Evolutionary conservation across 92 coral and sea anemone species (phyloP).

Genomic region (Zoanthus sociatus): DNA sequence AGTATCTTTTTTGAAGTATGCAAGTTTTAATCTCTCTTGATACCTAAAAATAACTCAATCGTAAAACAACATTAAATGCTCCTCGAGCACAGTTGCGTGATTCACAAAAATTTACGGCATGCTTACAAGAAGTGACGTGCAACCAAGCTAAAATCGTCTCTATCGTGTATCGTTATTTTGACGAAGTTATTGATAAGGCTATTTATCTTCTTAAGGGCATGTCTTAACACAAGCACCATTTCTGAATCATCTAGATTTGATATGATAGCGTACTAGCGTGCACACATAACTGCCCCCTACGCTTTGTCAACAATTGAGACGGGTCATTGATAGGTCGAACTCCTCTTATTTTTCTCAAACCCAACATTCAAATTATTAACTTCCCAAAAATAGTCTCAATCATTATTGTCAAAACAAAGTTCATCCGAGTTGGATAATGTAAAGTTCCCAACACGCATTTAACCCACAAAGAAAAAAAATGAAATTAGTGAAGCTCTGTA

Average conservation of each 20-base stretch:
- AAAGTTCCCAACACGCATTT: background rate
- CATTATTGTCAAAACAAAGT: conserved; percentile 25
- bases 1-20: conserved; percentile 44
- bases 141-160: conserved; percentile 1
- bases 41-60: conserved; percentile 34
- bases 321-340: conserved; percentile 44
- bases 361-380: conserved; percentile 35
- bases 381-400: conserved; percentile 43
- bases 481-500: conserved; percentile 24
- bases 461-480: conserved; percentile 21
- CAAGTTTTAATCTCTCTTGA: conserved; percentile 43
- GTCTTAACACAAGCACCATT: conserved; percentile 63
- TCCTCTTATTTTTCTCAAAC: conserved; percentile 25
- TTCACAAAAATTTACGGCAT: conserved; percentile 41
- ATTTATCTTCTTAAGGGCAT: conserved; percentile 76
- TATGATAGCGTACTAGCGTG: conserved; percentile 76
- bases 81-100: conserved; percentile 48
- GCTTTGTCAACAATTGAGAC: conserved; percentile 53
- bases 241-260: conserved; percentile 60
- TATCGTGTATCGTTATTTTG: conserved; percentile 39
- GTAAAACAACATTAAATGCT: conserved; percentile 26
- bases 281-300: conserved; percentile 46
- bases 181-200: conserved; percentile 79
- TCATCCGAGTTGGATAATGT: conserved; percentile 19
- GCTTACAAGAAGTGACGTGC: conserved; percentile 35